Evolutionary conservation across 2,888 invertebrate species (phyloP), one percentile per base, ranked within the genome.

Genomic region (Platycheirus albimanus): DNA sequence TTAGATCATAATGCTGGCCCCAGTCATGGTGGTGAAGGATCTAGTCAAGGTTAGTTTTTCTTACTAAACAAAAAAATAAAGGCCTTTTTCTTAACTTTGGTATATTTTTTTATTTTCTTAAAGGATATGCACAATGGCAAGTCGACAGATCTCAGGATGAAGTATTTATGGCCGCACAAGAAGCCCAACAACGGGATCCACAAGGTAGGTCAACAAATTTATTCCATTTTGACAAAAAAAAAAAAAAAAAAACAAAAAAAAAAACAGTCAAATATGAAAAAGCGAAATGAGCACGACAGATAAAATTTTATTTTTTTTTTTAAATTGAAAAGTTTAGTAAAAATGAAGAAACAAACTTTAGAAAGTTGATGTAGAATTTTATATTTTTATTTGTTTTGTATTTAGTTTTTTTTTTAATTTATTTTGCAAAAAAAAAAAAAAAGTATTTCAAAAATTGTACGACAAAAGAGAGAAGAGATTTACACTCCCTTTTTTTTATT

Each of bases 71-170:
- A 36, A 54, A 89, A 13, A 49, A 38, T 5, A 4, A 45, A 11
- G 4, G 8, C n/a, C n/a, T n/a, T n/a, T n/a, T n/a, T n/a, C n/a
- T n/a, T n/a, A n/a, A 36, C 30, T 47, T 45, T 43, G 6, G 71
- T 6, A 33, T 66, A 56, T 77, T 51, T 69, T 64, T 77, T 70
- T 78, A 28, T 72, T 20, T 52, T 15, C 79, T 56, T 92, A 61
- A 92, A 96, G 96, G 96, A 93, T 95, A 96, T 92, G 94, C 94
- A 89, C 92, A 93, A 92, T 96, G 96, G 96, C 96, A 96, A 92
- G 94, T 96, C 92, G 94, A 95, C 91, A 92, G 94, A 92, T 93
- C 94, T 94, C 96, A 96, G 92, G 96, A 96, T 89, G 96, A 96
- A 93, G 94, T 96, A 89, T 94, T 94, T 90, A 94, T 96, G 93